Evolutionary conservation across 2,888 invertebrate genomes (phyloP).

Genomic region (Eristalinus aeneus): DNA sequence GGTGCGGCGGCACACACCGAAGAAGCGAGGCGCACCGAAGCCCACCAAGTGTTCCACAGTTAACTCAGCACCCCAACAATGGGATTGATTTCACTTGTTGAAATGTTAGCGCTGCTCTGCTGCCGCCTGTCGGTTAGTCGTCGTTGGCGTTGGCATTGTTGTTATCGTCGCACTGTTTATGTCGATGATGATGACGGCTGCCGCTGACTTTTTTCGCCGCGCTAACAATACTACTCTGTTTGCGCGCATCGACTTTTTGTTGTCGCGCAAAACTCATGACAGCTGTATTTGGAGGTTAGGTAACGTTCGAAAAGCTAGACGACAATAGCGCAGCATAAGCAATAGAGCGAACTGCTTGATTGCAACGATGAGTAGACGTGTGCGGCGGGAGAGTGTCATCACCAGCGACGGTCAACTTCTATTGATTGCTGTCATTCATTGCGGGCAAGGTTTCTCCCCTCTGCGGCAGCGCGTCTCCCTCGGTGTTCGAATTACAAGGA

Average conservation of each 20-base stretch:
- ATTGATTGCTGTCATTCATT: background rate
- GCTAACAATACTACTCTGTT: constrained; percentile 36
- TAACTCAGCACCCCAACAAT: constrained; percentile 41
- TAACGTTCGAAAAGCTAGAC: background rate
- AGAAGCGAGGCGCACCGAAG: constrained; percentile 27
- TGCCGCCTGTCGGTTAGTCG: background rate
- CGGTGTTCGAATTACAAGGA: background rate
- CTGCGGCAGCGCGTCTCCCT: background rate
- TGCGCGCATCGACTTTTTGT: constrained; percentile 16
- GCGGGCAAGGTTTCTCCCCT: background rate
- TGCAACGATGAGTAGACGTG: background rate
- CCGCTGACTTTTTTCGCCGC: constrained; percentile 29
- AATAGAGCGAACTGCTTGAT: background rate
- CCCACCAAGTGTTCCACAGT: constrained; percentile 54
- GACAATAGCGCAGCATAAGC: background rate
- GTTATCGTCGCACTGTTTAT: background rate
- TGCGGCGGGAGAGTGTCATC: background rate
- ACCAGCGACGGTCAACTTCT: background rate
- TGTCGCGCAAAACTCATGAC: background rate
- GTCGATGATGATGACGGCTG: background rate
- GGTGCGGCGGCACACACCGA: background rate
- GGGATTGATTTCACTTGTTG: constrained; percentile 69
- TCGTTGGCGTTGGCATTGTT: background rate
- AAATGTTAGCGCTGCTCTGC: constrained; percentile 19
- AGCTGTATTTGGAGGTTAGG: background rate